phyloP scores from a whole-genome alignment of 2,797 vertebrate species.

The Crax fasciolata region DNA sequence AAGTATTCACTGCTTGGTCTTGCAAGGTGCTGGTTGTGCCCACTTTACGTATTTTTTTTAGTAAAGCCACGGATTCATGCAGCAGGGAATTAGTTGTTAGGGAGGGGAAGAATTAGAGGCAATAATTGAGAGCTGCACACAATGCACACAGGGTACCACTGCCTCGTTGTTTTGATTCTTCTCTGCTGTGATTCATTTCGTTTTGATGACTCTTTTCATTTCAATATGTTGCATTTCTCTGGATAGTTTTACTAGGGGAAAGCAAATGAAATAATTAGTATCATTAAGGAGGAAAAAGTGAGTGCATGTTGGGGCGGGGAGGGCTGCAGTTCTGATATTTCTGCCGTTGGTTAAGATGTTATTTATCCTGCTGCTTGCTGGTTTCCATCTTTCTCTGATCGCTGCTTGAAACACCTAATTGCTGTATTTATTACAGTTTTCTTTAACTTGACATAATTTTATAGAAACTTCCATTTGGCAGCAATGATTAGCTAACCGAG shows the following conservation, averaged over 20 bases:
- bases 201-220: slow-evolving; percentile 74
- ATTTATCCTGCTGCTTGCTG: slow-evolving; percentile 42
- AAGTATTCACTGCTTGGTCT: not conserved
- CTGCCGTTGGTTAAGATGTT: slow-evolving; percentile 54
- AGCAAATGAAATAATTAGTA: slow-evolving; percentile 74
- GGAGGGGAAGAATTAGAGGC: not conserved
- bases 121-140: slow-evolving; percentile 29
- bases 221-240: slow-evolving; percentile 61
- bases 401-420: slow-evolving; percentile 62
- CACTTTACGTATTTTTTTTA: not conserved
- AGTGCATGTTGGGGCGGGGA: not conserved
- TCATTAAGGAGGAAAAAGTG: slow-evolving; percentile 58
- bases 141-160: not conserved
- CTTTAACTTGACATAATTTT: slow-evolving; percentile 47
- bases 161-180: slow-evolving; percentile 60
- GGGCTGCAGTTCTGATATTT: slow-evolving; percentile 21
- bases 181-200: slow-evolving; percentile 56
- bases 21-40: not conserved
- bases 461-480: slow-evolving; percentile 33
- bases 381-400: slow-evolving; percentile 60
- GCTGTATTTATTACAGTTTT: slow-evolving; percentile 64
- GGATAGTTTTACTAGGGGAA: slow-evolving; percentile 56
- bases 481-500: not conserved
- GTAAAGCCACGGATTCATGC: not conserved
- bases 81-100: not conserved